Base-by-base conservation (phyloP, 37 sponge, comb jelly and placozoan species). In the Bolinopsis microptera region DNA sequence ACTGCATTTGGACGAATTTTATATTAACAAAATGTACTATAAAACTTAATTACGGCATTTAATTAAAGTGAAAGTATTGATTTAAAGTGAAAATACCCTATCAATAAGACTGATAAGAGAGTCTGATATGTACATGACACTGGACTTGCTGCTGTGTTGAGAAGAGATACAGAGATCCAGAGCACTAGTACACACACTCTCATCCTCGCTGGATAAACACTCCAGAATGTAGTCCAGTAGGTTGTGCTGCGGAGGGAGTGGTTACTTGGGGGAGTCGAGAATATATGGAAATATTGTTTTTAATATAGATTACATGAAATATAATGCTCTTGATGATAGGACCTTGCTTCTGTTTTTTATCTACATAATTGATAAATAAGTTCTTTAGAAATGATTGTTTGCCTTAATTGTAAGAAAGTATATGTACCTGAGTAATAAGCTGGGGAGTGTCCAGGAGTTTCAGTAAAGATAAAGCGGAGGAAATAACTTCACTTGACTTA, bases 181-280 rank as follows among this genome's bases (percentile, higher is more conserved):
- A n/a, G 90, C 40, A 1, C 48, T 24, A 27, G 39, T 41, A 34
- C 90, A 86, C 61, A 86, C 61, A 36, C 48, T 38, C 90, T 86
- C 90, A 2, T 86, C 90, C 22, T 86, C 90, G 39, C 48, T 86
- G 3, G 61, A 27, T 48, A 86, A 48, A 23, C 90, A 86, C 48
- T 86, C 90, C 90, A 86, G 36, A 36, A 86, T 39, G 90, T 86
- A 86, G 26, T 86, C 90, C 61, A 41, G 90, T 23, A 86, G 90
- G 31, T 86, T 86, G 28, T 86, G 36, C 90, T 86, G 83, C 23
- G 36, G 23, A 23, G 9, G 22, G n/a, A n/a, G n/a, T n/a, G n/a
- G n/a, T n/a, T n/a, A n/a, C n/a, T n/a, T n/a, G n/a, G n/a, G n/a
- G 21, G 68, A 67, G 21, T 67, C 18, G 13, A 67, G 21, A 67